These are phyloP conservation scores for Pachyramphus minor DNA, from an alignment of 2,113 vertebrate species.

Conservation along the genomic window DNA sequence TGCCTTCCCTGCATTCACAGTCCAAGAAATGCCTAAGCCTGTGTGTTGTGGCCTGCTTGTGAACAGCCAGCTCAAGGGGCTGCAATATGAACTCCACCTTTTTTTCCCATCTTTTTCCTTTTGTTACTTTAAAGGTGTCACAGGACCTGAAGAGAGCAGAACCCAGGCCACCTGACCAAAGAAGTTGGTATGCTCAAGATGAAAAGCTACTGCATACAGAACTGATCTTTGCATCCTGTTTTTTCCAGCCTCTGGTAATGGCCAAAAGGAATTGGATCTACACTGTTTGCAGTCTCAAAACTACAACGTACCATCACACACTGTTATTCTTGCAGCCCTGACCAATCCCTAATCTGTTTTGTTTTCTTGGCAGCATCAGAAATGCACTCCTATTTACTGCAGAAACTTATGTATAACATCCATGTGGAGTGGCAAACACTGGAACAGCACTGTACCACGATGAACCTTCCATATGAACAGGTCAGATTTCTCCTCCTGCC, in stretches of 20 bases:
- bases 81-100: background rate
- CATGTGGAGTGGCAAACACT: background rate
- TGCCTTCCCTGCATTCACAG: background rate
- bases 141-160: background rate
- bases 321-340: background rate
- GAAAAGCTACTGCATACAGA: background rate
- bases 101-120: background rate
- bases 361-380: background rate
- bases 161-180: background rate
- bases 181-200: background rate
- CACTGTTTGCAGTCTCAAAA: background rate
- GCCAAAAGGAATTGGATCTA: background rate
- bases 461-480: background rate
- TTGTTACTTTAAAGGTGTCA: background rate
- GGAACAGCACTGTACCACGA: background rate
- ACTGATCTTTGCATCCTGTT: rapidly evolving
- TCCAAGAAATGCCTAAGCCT: background rate
- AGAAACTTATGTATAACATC: background rate
- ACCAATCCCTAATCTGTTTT: background rate
- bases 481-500: background rate
- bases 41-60: background rate
- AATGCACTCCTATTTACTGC: background rate
- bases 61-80: background rate
- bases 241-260: background rate
- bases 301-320: background rate